These are phyloP conservation scores for Sardina pilchardus DNA, from an alignment of 2,113 vertebrate species.

Conservation along the genomic window DNA sequence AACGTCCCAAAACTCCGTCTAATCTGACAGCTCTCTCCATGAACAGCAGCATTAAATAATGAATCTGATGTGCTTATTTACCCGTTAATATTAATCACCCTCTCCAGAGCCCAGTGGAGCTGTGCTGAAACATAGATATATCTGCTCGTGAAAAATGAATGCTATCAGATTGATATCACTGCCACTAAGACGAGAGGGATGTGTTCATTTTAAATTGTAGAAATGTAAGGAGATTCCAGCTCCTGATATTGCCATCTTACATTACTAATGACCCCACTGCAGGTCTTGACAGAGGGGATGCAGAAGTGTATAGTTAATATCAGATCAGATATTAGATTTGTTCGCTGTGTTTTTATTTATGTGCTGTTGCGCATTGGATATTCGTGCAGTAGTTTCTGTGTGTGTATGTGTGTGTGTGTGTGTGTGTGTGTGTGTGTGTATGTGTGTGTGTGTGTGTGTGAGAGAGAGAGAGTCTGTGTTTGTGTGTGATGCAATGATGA, in stretches of 20 bases:
- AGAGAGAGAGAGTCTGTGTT: neutral
- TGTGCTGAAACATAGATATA: slow-evolving; percentile 21
- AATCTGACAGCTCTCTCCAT: neutral
- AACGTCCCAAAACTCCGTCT: neutral
- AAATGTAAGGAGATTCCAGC: slow-evolving; percentile 16
- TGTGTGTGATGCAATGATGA: neutral
- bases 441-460: slow-evolving; percentile 6
- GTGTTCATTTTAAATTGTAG: slow-evolving; percentile 20
- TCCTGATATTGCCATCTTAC: neutral
- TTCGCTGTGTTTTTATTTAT: neutral
- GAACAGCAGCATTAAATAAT: neutral
- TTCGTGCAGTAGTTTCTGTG: neutral
- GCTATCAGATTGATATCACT: slow-evolving; percentile 14
- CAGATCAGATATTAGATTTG: neutral
- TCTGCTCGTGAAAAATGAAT: slow-evolving; percentile 35
- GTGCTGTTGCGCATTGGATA: neutral
- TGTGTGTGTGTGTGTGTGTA: neutral
- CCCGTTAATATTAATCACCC: slow-evolving; percentile 35
- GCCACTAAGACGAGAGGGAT: neutral
- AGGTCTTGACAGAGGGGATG: neutral
- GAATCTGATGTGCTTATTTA: slow-evolving; percentile 18
- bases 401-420: too few relatives aligned
- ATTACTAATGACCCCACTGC: neutral
- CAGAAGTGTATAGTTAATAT: neutral
- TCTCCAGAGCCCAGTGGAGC: neutral